phyloP scores from a whole-genome alignment of 1,140 invertebrate species.

The Papilio dardanus region DNA sequence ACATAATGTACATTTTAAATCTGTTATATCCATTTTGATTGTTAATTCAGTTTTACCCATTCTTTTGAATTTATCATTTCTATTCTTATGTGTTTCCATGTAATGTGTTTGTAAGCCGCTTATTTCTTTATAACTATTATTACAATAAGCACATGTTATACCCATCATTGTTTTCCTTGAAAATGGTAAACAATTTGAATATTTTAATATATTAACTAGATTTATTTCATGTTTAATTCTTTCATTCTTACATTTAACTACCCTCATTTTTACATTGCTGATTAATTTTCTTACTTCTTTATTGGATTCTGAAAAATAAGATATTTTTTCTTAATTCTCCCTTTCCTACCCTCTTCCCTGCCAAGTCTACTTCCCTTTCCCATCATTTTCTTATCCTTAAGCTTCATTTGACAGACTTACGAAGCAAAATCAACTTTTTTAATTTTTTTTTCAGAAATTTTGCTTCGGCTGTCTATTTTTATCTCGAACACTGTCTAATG shows the following conservation, averaged over 20 bases:
- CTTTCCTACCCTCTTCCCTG: too few relatives aligned
- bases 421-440: too few relatives aligned
- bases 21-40: conserved; percentile 71
- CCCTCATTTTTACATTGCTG: conserved; percentile 43
- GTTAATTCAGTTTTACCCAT: conserved; percentile 66
- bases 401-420: too few relatives aligned
- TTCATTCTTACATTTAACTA: conserved; percentile 49
- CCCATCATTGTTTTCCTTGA: conserved; percentile 66
- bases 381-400: too few relatives aligned
- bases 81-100: conserved; percentile 49
- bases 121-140: conserved; percentile 49
- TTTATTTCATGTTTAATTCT: conserved; percentile 64
- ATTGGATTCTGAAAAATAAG: too few relatives aligned
- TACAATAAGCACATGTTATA: conserved; percentile 68
- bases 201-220: conserved; percentile 64
- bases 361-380: too few relatives aligned
- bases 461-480: too few relatives aligned
- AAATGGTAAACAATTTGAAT: conserved; percentile 73
- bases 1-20: conserved; percentile 65
- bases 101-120: conserved; percentile 55
- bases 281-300: conserved; percentile 43
- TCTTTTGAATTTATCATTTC: conserved; percentile 48
- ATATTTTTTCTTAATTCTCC: too few relatives aligned
- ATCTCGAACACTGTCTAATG: too few relatives aligned
- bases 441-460: too few relatives aligned